Evolutionary conservation across 2,888 invertebrate species (phyloP).

Genomic region (Amiota mariae): DNA sequence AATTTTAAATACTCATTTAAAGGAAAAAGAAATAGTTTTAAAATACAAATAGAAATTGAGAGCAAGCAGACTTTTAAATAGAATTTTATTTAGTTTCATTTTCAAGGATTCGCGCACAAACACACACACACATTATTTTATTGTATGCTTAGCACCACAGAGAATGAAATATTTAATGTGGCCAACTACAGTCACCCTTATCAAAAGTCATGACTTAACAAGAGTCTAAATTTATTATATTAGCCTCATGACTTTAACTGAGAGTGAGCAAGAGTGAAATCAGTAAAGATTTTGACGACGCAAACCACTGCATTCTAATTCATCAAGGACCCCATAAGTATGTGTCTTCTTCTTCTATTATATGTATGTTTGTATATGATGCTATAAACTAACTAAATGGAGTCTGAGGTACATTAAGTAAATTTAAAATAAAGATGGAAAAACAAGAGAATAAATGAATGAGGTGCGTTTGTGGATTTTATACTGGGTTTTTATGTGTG

Average conservation of each 20-base stretch:
- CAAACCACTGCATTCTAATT: slow-evolving; percentile 51
- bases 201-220: slow-evolving; percentile 52
- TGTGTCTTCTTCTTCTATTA: background rate
- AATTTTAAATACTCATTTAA: too few species aligned
- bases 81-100: slow-evolving; percentile 51
- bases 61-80: slow-evolving; percentile 53
- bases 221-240: slow-evolving; percentile 48
- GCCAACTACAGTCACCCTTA: slow-evolving; percentile 50
- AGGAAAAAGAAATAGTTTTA: background rate
- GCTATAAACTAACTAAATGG: background rate
- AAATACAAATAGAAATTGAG: slow-evolving; percentile 27
- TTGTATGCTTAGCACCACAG: too few species aligned
- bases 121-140: too few species aligned
- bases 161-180: too few species aligned
- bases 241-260: slow-evolving; percentile 49
- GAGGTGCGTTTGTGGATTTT: slow-evolving; percentile 36
- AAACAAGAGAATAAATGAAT: slow-evolving; percentile 30
- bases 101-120: slow-evolving; percentile 11
- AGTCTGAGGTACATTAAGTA: background rate
- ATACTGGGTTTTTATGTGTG: slow-evolving; percentile 36
- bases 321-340: slow-evolving; percentile 28
- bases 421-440: too few species aligned
- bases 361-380: too few species aligned
- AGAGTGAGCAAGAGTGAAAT: background rate
- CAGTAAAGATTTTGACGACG: slow-evolving; percentile 34